Evolutionary conservation across 2,797 vertebrate species (phyloP), one percentile per base, ranked within the genome.

Genomic region (Lutjanus argentimaculatus): DNA sequence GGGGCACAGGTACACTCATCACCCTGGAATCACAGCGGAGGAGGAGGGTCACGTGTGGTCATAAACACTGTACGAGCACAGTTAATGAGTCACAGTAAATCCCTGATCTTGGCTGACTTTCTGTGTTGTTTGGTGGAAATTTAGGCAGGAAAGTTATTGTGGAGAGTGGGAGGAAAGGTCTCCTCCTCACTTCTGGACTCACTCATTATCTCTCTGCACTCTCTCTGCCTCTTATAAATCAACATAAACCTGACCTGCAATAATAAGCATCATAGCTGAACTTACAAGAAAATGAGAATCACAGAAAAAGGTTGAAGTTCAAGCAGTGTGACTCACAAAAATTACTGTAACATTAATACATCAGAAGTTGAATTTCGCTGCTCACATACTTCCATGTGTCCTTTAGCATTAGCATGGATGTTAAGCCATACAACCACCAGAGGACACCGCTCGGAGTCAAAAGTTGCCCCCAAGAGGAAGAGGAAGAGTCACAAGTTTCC

Each of bases 71-170:
- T 75, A 51, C 11, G 3, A 77, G 69, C 57, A 42, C 16, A 62
- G 65, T 77, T 83, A 83, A 85, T 90, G 88, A 92, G 84, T 90
- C 85, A 90, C 72, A 62, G 67, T 84, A 85, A 91, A 85, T 68
- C 77, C 58, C 30, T 46, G 12, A 64, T 85, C 78, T 81, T 84
- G 79, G 82, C 89, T 79, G 77, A 88, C 30, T 59, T 83, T 71
- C 52, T 78, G 74, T 59, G 56, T 65, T 83, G 30, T 86, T 77
- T n/a, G 56, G 72, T 72, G 55, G 76, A 85, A 80, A 77, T 64
- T 67, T 69, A 16, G 49, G 63, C 45, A 62, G 76, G 55, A 72
- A 73, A 67, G 63, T 75, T 74, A 49, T 69, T 66, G 61, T 62
- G 49, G 58, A 66, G 57, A 36, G 22, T 40, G 51, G 63, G 52